Evolutionary conservation across 2,797 vertebrate genomes (phyloP).

Genomic region (Ctenopoma kingsleyae): DNA sequence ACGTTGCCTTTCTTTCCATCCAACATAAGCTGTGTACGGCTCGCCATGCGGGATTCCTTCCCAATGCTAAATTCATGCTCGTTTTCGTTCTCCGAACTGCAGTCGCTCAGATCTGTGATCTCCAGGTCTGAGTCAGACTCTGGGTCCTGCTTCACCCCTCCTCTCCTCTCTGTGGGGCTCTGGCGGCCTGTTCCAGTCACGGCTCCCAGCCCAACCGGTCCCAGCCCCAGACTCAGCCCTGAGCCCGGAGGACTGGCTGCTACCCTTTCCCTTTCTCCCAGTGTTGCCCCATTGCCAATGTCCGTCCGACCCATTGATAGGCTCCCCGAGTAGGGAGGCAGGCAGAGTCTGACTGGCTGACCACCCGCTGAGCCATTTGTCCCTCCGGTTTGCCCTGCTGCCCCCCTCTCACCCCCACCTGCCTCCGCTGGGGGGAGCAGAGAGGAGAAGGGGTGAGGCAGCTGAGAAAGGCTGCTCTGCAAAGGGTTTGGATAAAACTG

Average conservation of each 20-base stretch:
- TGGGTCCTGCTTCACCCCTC: constrained; percentile 88
- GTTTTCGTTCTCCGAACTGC: constrained; percentile 89
- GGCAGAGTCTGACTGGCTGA: constrained; percentile 79
- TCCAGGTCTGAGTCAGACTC: constrained; percentile 94
- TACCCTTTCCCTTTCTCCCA: constrained; percentile 78
- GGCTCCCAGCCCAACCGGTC: constrained; percentile 67
- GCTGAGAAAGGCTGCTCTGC: constrained; percentile 87
- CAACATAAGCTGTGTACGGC: constrained; percentile 73
- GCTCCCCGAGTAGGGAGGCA: constrained; percentile 81
- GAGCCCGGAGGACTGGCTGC: constrained; percentile 63
- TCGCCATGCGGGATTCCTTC: constrained; percentile 74
- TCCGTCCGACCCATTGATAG: constrained; percentile 81
- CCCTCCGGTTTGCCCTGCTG: constrained; percentile 75
- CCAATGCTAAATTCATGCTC: constrained; percentile 80
- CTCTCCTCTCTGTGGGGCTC: constrained; percentile 82
- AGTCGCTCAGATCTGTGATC: constrained; percentile 94
- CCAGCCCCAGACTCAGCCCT: constrained; percentile 73
- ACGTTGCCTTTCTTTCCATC: constrained; percentile 76
- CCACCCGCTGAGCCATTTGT: constrained; percentile 79
- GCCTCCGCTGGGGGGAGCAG: constrained; percentile 83
- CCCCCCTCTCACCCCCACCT: constrained; percentile 77
- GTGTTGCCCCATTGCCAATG: constrained; percentile 63
- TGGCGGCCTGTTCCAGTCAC: constrained; percentile 71
- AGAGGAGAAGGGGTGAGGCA: constrained; percentile 88
- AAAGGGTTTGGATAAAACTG: constrained; percentile 93